Evolutionary conservation across 2,113 vertebrate genomes (phyloP).

Genomic region (Marmota flaviventris): DNA sequence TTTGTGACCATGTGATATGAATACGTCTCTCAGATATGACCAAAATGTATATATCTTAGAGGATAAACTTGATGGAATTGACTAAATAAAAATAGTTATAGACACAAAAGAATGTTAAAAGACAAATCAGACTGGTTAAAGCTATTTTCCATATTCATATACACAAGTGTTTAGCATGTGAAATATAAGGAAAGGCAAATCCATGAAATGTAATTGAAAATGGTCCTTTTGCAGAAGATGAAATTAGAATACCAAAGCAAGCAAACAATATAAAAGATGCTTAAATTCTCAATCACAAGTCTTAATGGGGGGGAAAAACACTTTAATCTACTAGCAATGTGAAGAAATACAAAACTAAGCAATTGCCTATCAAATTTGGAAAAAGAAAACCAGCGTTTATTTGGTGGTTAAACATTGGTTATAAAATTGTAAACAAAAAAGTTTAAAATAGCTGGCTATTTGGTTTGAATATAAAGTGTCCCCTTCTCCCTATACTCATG

Average conservation of each 20-base stretch:
- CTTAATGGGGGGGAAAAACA: neutral
- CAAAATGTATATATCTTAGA: neutral
- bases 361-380: neutral
- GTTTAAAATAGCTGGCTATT: neutral
- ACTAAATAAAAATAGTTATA: neutral
- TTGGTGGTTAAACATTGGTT: neutral
- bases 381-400: neutral
- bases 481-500: too few species aligned
- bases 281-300: too few species aligned
- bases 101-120: neutral
- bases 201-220: neutral
- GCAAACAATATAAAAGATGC: too few species aligned
- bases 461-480: too few species aligned
- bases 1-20: neutral
- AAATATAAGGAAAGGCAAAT: slow-evolving; percentile 29
- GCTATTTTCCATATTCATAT: neutral
- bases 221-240: neutral
- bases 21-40: neutral
- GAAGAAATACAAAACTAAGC: neutral
- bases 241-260: neutral
- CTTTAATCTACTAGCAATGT: neutral
- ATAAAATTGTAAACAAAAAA: neutral
- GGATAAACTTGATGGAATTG: neutral
- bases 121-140: neutral
- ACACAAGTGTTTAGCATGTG: neutral